phyloP scores from a whole-genome alignment of 2,113 vertebrate species.

The Lophura nycthemera region DNA sequence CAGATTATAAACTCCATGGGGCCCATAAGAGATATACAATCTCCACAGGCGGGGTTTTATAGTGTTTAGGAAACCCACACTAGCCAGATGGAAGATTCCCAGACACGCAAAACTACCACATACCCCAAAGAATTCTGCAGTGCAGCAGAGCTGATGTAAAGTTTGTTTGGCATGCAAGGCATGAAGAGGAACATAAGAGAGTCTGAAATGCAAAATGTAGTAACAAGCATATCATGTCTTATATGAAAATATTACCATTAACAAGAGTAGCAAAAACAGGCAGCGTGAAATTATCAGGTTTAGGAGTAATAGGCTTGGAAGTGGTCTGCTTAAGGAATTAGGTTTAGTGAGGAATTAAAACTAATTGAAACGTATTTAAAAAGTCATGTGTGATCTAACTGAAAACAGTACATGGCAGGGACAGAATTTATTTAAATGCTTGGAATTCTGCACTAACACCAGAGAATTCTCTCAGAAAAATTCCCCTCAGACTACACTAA shows the following conservation, averaged over 20 bases:
- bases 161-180: slow-evolving; percentile 34
- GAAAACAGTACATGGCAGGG: not conserved
- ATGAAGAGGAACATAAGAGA: not conserved
- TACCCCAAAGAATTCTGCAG: slow-evolving; percentile 38
- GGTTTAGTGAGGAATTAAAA: slow-evolving; percentile 43
- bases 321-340: slow-evolving; percentile 33
- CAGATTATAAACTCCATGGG: slow-evolving; percentile 46
- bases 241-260: not conserved
- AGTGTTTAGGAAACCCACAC: slow-evolving; percentile 42
- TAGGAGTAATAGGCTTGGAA: slow-evolving; percentile 23
- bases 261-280: not conserved
- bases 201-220: slow-evolving; percentile 27
- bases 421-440: slow-evolving; percentile 56
- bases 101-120: slow-evolving; percentile 52
- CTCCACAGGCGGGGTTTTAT: slow-evolving; percentile 53
- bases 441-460: slow-evolving; percentile 16
- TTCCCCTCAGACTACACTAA: not conserved
- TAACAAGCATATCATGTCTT: not conserved
- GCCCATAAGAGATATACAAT: slow-evolving; percentile 40
- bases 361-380: slow-evolving; percentile 45
- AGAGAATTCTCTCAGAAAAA: slow-evolving; percentile 38
- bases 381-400: slow-evolving; percentile 43
- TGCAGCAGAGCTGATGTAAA: slow-evolving; percentile 5
- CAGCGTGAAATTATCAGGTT: slow-evolving; percentile 1
- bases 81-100: slow-evolving; percentile 48